Base-by-base conservation (phyloP, 2,797 vertebrate genomes). In the Hemitrygon akajei region DNA sequence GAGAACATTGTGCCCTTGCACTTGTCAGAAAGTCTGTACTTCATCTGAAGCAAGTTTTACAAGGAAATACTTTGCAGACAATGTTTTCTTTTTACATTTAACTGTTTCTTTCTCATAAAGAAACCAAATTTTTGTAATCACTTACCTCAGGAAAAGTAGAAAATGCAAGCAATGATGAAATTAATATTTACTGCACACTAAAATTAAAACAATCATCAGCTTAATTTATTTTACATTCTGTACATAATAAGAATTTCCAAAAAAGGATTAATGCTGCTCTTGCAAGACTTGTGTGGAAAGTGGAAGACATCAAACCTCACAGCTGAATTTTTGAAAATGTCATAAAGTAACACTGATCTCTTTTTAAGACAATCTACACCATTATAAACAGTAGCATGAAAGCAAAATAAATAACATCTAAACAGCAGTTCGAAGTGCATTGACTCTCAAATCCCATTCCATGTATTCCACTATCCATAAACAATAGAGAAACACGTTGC, bases 1-100 rank as follows among this genome's bases (percentile, higher is more conserved):
- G 60, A 66, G 63, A 37, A 69, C 86, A 89, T 89, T 89, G n/a
- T 69, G 86, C 63, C 63, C 86, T 89, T 66, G 86, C 86, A 66
- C 58, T 89, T 89, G 86, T 89, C 86, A 89, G 63, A 89, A 89
- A 89, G 63, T 69, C 86, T 89, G 86, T 69, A 89, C 63, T 89
- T 89, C 63, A 89, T 89, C 63, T 89, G n/a, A 89, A 22, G 37
- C 86, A 89, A 69, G n/a, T 69, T 89, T 89, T 89, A 89, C 86
- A 69, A 89, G 86, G 37, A 89, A 69, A 37, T 20, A 25, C 60
- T 69, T 63, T 37, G n/a, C 86, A 89, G 20, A n/a, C 37, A 60
- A 69, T 69, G 56, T 16, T 4, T 60, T 63, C 56, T 86, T 60
- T 89, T 18, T 22, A 37, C 22, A 22, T 89, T 89, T 89, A 89